These are phyloP conservation scores for Oxygymnocypris stewartii DNA, from an alignment of 2,113 vertebrate species.

Conservation along the genomic window DNA sequence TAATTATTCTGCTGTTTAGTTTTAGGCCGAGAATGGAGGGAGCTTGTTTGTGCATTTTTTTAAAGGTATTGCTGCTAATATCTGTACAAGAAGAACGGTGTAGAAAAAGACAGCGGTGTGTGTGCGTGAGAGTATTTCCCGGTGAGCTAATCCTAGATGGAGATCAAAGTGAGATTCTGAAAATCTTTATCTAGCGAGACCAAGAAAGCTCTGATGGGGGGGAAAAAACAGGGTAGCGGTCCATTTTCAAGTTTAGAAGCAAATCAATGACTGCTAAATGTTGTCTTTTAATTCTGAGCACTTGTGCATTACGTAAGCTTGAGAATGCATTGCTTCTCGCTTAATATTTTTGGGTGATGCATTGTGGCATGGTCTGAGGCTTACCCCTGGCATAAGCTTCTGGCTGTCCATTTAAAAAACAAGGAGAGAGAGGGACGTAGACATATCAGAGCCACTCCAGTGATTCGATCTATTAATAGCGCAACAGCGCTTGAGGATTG, in stretches of 20 bases:
- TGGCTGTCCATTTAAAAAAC: slow-evolving; percentile 26
- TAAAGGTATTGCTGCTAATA: background rate
- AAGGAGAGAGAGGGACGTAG: slow-evolving; percentile 28
- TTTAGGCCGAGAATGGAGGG: slow-evolving; percentile 29
- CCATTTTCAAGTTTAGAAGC: slow-evolving; percentile 11
- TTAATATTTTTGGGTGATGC: background rate
- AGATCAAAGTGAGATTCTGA: slow-evolving; percentile 55
- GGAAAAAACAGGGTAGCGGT: background rate
- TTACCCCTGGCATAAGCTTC: background rate
- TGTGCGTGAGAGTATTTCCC: slow-evolving; percentile 35
- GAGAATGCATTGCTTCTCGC: background rate
- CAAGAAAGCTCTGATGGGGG: slow-evolving; percentile 40
- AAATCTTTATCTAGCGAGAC: slow-evolving; percentile 49
- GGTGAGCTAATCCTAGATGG: slow-evolving; percentile 52
- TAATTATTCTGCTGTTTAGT: slow-evolving; percentile 47
- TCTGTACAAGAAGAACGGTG: background rate
- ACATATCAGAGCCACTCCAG: slow-evolving; percentile 67
- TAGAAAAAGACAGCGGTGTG: slow-evolving; percentile 27
- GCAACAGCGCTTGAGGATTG: slow-evolving; percentile 63
- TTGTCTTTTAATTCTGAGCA: background rate
- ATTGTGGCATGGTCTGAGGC: background rate
- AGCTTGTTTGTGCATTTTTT: slow-evolving; percentile 34
- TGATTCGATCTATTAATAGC: slow-evolving; percentile 69
- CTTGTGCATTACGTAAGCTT: background rate
- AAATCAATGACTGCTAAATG: slow-evolving; percentile 10